These are phyloP conservation scores for Sarcophaga subvicina DNA, from an alignment of 2,888 invertebrate species.

Conservation along the genomic window DNA sequence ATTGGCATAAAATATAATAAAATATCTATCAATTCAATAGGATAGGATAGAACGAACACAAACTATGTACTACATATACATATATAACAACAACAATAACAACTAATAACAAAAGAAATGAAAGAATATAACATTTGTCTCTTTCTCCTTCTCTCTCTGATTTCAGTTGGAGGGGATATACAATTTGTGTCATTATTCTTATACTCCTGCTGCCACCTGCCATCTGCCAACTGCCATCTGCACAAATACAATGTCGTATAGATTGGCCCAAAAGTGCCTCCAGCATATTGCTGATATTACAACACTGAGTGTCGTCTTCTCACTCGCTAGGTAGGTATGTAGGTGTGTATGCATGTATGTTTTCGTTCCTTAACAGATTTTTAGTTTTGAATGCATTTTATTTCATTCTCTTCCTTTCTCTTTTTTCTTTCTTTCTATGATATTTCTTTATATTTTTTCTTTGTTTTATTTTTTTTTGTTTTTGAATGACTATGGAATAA, in stretches of 20 bases:
- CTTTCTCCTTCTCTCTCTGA: background rate
- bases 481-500: background rate
- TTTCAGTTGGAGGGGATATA: background rate
- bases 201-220: background rate
- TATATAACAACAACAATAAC: background rate
- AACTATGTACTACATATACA: background rate
- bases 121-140: slow-evolving; percentile 54
- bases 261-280: background rate
- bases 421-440: background rate
- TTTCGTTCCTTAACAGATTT: background rate
- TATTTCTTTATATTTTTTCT: background rate
- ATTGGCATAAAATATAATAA: slow-evolving; percentile 63
- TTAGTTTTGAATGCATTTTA: background rate
- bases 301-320: background rate
- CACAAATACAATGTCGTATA: background rate
- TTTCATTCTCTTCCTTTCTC: too few relatives aligned
- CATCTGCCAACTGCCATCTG: background rate
- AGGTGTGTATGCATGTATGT: background rate
- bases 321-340: background rate
- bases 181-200: background rate
- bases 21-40: slow-evolving; percentile 37
- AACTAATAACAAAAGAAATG: slow-evolving; percentile 3
- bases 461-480: too few relatives aligned
- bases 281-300: slow-evolving; percentile 34
- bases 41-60: too few relatives aligned